Evolutionary conservation across 1,140 invertebrate genomes (phyloP), one percentile per base, ranked within the genome.

Genomic region (Drosophila nigrodunni): DNA sequence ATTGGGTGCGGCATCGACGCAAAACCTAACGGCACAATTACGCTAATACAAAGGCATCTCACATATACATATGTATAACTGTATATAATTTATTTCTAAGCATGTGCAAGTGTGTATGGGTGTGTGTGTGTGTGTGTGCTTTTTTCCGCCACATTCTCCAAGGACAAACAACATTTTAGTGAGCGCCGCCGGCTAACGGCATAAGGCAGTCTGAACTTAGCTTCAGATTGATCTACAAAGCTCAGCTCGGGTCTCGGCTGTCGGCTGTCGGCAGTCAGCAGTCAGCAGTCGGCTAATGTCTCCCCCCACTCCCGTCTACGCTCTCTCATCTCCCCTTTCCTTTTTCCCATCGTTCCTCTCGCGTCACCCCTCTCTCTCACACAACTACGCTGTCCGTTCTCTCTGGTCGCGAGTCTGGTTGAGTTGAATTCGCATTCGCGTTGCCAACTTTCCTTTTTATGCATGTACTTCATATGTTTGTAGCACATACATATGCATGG

Each of bases 81-180:
- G 50, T 50, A 13, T 60, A 58, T 34, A 62, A 55, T 68, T 49
- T 25, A 47, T 73, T 58, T 21, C 18, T 21, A 21, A 21, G 18
- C 18, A 21, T 21, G 2, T 21, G 18, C 18, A 21, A 21, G 18
- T 50, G 46, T 65, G 7, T n/a, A n/a, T n/a, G n/a, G n/a, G n/a
- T 7, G 4, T 49, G 44, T 62, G 35, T 47, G 3, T 13, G 60
- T 43, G 44, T 69, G 37, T 58, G 47, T 73, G 13, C 10, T 58
- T 13, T 52, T 80, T 80, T 89, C 77, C 77, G 74, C 74, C 74
- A 88, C 85, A 89, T 80, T 89, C 85, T 81, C 78, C 85, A 88
- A 88, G 85, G 85, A 88, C 85, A 88, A 89, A 88, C 85, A 74
- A 89, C 85, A 88, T 88, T 88, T 89, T 78, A 88, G 85, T 89